Evolutionary conservation across 2,113 vertebrate genomes (phyloP).

Genomic region (Donacobius atricapilla): DNA sequence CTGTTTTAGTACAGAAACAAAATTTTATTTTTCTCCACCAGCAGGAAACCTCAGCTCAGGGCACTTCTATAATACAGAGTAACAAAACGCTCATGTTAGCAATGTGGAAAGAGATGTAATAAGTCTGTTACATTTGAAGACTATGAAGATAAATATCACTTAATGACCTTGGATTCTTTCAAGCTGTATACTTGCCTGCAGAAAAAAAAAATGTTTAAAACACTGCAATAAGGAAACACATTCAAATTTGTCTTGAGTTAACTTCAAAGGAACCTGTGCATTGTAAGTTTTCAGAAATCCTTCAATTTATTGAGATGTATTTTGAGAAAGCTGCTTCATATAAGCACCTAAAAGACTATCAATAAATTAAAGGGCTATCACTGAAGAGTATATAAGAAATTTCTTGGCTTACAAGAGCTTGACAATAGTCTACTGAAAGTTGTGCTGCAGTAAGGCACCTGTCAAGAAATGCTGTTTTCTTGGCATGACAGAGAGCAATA

Average conservation of each 20-base stretch:
- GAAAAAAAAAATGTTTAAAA: not conserved
- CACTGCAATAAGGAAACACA: not conserved
- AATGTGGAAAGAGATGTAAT: not conserved
- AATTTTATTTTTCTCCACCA: not conserved
- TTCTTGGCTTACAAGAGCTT: not conserved
- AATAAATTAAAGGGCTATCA: not conserved
- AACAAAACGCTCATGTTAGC: not conserved
- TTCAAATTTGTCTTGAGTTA: not conserved
- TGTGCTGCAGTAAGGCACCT: not conserved
- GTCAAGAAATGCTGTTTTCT: not conserved
- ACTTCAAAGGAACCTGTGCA: not conserved
- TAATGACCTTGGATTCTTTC: not conserved
- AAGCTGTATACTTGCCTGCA: not conserved
- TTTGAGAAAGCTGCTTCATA: not conserved
- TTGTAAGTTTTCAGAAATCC: not conserved
- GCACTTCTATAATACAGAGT: not conserved
- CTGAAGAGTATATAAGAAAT: not conserved
- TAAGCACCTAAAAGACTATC: not conserved
- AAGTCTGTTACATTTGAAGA: not conserved
- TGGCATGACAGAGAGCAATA: not conserved
- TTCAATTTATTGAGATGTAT: not conserved
- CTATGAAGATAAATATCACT: not conserved
- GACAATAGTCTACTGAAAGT: not conserved
- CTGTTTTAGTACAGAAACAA: not conserved
- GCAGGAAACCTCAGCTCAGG: not conserved